Percentiles rank a stretch among this genome's conserved stretches.
These are phyloP conservation scores for Oreochromis aureus DNA, from an alignment of 2,113 vertebrate genomes.

Conservation along the genomic window DNA sequence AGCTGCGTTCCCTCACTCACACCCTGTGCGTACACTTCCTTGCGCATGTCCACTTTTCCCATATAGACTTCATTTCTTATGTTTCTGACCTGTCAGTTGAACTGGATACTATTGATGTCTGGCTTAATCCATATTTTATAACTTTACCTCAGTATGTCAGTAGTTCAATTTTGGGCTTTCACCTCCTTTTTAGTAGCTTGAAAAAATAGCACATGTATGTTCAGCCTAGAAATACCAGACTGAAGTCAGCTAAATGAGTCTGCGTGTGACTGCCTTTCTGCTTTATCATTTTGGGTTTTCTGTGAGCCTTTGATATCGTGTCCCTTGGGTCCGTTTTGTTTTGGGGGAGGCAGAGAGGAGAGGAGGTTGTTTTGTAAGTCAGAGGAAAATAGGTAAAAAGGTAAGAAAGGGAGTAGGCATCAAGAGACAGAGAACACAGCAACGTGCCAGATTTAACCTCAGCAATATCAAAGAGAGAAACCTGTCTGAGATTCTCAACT, in stretches of 20 bases:
- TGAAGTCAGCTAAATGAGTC: background rate
- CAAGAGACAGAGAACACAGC: background rate
- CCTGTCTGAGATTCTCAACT: background rate
- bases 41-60: background rate
- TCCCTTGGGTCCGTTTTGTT: background rate
- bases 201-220: background rate
- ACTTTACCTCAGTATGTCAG: background rate
- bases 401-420: background rate
- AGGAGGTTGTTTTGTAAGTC: background rate
- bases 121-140: slow-evolving; percentile 30
- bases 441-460: slow-evolving; percentile 10
- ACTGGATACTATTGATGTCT: background rate
- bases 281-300: background rate
- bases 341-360: background rate
- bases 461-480: slow-evolving; percentile 11
- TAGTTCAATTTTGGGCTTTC: background rate
- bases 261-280: background rate
- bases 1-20: too few species aligned
- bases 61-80: background rate
- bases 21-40: background rate
- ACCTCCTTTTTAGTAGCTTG: background rate
- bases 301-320: background rate
- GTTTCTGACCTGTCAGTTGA: background rate
- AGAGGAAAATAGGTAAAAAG: background rate
- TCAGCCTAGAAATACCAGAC: background rate